These are phyloP conservation scores for Acipenser transmontanus DNA, from an alignment of 2,797 vertebrate genomes.

Conservation along the genomic window DNA sequence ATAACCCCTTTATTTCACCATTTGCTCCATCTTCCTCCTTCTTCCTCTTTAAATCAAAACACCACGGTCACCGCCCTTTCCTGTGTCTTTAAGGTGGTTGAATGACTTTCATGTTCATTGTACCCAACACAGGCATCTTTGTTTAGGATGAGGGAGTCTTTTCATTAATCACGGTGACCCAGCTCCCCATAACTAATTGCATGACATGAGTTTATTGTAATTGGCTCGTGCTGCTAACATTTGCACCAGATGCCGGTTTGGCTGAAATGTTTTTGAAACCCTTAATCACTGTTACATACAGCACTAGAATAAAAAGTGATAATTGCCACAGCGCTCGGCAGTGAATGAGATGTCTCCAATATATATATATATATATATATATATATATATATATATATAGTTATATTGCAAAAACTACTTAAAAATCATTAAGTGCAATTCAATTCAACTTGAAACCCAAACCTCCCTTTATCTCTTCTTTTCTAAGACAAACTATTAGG, in stretches of 20 bases:
- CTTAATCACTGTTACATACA: conserved; percentile 56
- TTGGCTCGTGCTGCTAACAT: conserved; percentile 43
- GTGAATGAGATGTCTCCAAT: too few relatives aligned
- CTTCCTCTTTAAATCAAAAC: conserved; percentile 38
- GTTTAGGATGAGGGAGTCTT: conserved; percentile 18
- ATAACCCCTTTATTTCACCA: conserved; percentile 54
- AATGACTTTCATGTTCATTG: not conserved
- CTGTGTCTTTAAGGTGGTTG: not conserved
- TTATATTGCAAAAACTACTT: too few relatives aligned
- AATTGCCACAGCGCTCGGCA: conserved; percentile 4
- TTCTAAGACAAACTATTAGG: too few relatives aligned
- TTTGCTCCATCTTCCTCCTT: conserved; percentile 51
- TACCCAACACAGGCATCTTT: conserved; percentile 8
- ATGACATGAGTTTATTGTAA: conserved; percentile 45
- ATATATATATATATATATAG: too few relatives aligned
- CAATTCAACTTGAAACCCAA: too few relatives aligned
- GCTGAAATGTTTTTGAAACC: conserved; percentile 46
- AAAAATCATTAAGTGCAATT: too few relatives aligned
- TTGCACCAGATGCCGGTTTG: conserved; percentile 60
- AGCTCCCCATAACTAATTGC: conserved; percentile 34
- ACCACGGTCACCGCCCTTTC: conserved; percentile 14
- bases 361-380: too few relatives aligned
- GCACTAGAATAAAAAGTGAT: conserved; percentile 21
- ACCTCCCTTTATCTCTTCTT: too few relatives aligned
- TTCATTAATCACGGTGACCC: conserved; percentile 24